phyloP scores from a whole-genome alignment of 1,140 invertebrate genomes.

The Pectinophora gossypiella region DNA sequence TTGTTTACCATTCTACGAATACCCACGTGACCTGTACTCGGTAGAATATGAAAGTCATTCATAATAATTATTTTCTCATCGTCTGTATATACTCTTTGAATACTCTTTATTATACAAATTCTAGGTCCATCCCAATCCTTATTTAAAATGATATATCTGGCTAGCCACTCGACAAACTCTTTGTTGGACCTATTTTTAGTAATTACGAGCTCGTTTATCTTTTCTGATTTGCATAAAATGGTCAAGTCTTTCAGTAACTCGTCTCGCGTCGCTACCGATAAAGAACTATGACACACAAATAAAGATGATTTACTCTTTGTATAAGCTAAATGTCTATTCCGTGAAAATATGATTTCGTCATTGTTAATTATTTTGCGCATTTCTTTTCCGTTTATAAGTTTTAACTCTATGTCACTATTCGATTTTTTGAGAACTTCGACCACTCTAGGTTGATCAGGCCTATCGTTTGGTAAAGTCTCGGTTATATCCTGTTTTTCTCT shows the following conservation, averaged over 20 bases:
- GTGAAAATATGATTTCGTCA: neutral
- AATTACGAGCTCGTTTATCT: neutral
- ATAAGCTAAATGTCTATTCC: neutral
- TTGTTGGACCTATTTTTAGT: neutral
- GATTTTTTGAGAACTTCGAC: neutral
- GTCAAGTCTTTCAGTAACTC: neutral
- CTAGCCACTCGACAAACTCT: neutral
- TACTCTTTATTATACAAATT: neutral
- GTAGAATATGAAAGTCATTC: neutral
- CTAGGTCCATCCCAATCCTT: neutral
- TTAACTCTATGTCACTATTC: neutral
- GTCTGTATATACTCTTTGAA: neutral
- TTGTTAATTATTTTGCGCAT: neutral
- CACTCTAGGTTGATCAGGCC: neutral
- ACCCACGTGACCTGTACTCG: neutral
- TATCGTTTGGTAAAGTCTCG: neutral
- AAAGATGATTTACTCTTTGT: neutral
- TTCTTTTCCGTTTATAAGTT: neutral
- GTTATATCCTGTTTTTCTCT: neutral
- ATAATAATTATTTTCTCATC: neutral
- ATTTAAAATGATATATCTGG: neutral
- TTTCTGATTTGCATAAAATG: neutral
- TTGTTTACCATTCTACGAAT: slow-evolving; percentile 1
- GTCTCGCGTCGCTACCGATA: neutral
- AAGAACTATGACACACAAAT: neutral